These are phyloP conservation scores for Cichladusa arquata DNA, from an alignment of 2,113 vertebrate species.

Conservation along the genomic window DNA sequence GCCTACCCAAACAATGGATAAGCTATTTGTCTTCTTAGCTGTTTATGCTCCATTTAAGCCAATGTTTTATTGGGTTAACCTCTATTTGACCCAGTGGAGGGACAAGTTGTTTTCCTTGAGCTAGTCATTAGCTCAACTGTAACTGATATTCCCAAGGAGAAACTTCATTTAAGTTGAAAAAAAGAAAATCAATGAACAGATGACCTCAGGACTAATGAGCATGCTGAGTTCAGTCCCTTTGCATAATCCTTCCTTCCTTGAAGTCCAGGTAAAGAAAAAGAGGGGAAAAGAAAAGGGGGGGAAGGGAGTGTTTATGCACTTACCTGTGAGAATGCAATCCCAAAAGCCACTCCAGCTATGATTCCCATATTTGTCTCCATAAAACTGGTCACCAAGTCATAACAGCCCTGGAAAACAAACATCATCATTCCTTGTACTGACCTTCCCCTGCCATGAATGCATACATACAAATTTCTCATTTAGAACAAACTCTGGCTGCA, in stretches of 20 bases:
- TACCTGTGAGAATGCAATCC: slow-evolving; percentile 98
- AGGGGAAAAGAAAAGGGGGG: neutral
- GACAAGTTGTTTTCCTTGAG: slow-evolving; percentile 70
- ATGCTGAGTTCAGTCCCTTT: slow-evolving; percentile 59
- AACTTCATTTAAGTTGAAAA: slow-evolving; percentile 79
- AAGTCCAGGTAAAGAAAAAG: slow-evolving; percentile 9
- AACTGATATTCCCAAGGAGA: slow-evolving; percentile 78
- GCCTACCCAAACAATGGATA: slow-evolving; percentile 44
- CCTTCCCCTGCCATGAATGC: neutral
- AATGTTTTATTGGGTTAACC: slow-evolving; percentile 76
- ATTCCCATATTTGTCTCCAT: slow-evolving; percentile 97
- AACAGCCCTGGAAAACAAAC: slow-evolving; percentile 85
- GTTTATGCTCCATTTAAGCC: slow-evolving; percentile 76
- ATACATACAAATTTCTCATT: neutral
- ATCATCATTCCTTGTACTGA: neutral
- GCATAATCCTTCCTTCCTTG: slow-evolving; percentile 52
- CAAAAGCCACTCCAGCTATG: slow-evolving; percentile 95
- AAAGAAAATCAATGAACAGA: slow-evolving; percentile 79
- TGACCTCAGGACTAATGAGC: slow-evolving; percentile 75
- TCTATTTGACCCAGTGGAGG: slow-evolving; percentile 73
- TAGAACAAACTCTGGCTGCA: neutral
- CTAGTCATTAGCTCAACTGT: slow-evolving; percentile 74
- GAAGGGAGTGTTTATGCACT: neutral
- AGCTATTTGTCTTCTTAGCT: slow-evolving; percentile 67
- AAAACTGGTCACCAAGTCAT: slow-evolving; percentile 92